Conservation (phyloP, 2,797 vertebrate species). For the Lophius americanus region DNA sequence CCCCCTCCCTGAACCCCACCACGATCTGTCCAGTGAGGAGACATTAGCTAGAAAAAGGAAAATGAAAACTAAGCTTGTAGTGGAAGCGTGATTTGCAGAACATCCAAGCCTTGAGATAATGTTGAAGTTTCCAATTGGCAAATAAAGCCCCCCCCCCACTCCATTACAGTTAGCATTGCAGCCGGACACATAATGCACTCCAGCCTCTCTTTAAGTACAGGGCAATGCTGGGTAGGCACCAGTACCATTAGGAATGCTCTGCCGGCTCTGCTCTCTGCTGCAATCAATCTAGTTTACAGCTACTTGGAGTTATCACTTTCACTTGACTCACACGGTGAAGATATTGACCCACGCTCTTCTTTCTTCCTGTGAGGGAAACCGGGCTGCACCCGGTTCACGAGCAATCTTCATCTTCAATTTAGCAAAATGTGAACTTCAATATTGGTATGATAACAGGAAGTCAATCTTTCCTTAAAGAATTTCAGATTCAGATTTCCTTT, state of each 20-base stretch:
- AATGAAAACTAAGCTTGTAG: constrained; percentile 30
- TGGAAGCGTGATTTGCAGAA: constrained; percentile 60
- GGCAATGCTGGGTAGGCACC: constrained; percentile 42
- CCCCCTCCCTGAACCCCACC: constrained; percentile 48
- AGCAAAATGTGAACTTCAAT: not conserved
- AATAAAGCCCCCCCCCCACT: constrained; percentile 64
- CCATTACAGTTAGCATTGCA: constrained; percentile 64
- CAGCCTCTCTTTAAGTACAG: constrained; percentile 55
- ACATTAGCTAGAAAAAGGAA: constrained; percentile 50
- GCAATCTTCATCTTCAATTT: constrained; percentile 28
- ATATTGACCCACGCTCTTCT: constrained; percentile 63
- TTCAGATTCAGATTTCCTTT: no score
- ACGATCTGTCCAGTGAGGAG: constrained; percentile 65
- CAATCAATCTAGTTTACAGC: constrained; percentile 73
- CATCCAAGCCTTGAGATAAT: constrained; percentile 66
- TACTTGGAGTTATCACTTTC: constrained; percentile 67
- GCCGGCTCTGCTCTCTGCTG: constrained; percentile 37
- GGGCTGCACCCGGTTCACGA: constrained; percentile 10
- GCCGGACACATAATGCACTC: constrained; percentile 67
- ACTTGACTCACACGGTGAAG: constrained; percentile 66
- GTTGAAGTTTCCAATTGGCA: constrained; percentile 56
- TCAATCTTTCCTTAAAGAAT: not conserved
- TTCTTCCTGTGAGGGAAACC: constrained; percentile 30
- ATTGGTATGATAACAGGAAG: constrained; percentile 1
- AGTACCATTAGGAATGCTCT: constrained; percentile 58